These are phyloP conservation scores for Pyrocephalus nanus DNA, from an alignment of 2,797 vertebrate genomes.

Conservation along the genomic window DNA sequence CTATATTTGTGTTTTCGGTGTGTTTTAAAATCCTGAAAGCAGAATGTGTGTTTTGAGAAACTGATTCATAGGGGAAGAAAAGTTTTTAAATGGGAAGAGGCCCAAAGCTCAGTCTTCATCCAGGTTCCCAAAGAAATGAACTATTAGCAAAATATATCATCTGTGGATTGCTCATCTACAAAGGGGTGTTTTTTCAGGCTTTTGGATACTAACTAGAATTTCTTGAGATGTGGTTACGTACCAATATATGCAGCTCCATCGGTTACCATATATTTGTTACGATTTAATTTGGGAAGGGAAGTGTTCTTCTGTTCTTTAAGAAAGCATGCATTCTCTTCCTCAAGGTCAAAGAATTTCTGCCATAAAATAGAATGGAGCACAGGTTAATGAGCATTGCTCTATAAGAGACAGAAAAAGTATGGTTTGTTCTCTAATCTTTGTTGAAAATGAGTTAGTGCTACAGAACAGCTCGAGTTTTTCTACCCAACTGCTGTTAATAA, in stretches of 20 bases:
- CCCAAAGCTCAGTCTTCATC: background rate
- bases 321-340: conserved; percentile 78
- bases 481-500: background rate
- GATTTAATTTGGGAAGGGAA: conserved; percentile 84
- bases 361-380: conserved; percentile 34
- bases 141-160: background rate
- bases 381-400: background rate
- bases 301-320: conserved; percentile 82
- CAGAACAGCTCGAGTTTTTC: background rate
- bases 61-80: background rate
- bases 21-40: background rate
- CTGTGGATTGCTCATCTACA: background rate
- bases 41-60: background rate
- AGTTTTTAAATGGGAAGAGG: background rate
- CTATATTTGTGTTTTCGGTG: background rate
- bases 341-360: conserved; percentile 92
- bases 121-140: background rate
- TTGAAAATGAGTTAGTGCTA: background rate
- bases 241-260: conserved; percentile 91
- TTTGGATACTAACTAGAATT: background rate
- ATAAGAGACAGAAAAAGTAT: background rate
- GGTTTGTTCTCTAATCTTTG: background rate
- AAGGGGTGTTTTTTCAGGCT: background rate
- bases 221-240: conserved; percentile 68
- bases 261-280: conserved; percentile 95